Conservation (phyloP, 2,888 invertebrate genomes). For the Acleris laterana region DNA sequence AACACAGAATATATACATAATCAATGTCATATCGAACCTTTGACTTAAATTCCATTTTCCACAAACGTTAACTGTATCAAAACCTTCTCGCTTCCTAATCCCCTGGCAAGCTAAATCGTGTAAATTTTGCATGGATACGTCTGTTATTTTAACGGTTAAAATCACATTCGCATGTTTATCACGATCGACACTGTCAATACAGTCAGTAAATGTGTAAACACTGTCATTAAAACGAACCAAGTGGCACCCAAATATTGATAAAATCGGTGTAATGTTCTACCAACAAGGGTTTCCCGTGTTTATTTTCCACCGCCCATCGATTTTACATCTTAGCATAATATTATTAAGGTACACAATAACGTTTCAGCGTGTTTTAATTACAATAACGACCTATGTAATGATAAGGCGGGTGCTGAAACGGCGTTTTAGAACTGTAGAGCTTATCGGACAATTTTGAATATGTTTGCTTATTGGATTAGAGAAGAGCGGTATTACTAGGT, state of each 20-base stretch:
- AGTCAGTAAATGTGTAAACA: conserved; percentile 22
- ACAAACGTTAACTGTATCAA: too few relatives aligned
- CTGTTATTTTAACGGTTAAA: conserved; percentile 1
- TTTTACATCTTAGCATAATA: conserved; percentile 4
- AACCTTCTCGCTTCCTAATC: too few relatives aligned
- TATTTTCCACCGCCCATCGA: conserved; percentile 14
- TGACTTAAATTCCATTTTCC: too few relatives aligned
- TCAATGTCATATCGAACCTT: too few relatives aligned
- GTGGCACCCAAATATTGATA: conserved; percentile 33
- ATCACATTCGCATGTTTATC: conserved; percentile 4
- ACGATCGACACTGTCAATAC: neutral
- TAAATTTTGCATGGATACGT: neutral
- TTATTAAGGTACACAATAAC: conserved; percentile 8
- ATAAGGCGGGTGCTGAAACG: conserved; percentile 26
- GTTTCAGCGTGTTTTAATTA: conserved; percentile 20
- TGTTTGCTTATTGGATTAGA: conserved; percentile 12
- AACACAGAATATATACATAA: too few relatives aligned
- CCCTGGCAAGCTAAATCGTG: neutral
- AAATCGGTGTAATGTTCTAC: conserved; percentile 31
- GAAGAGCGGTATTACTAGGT: neutral
- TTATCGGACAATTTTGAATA: conserved; percentile 18
- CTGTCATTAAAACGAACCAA: conserved; percentile 19
- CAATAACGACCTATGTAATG: conserved; percentile 20
- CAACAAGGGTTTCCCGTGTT: conserved; percentile 18
- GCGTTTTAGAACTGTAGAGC: conserved; percentile 19